Evolutionary conservation across 92 coral and sea anemone genomes (phyloP).

Genomic region (Epizoanthus rinbou): DNA sequence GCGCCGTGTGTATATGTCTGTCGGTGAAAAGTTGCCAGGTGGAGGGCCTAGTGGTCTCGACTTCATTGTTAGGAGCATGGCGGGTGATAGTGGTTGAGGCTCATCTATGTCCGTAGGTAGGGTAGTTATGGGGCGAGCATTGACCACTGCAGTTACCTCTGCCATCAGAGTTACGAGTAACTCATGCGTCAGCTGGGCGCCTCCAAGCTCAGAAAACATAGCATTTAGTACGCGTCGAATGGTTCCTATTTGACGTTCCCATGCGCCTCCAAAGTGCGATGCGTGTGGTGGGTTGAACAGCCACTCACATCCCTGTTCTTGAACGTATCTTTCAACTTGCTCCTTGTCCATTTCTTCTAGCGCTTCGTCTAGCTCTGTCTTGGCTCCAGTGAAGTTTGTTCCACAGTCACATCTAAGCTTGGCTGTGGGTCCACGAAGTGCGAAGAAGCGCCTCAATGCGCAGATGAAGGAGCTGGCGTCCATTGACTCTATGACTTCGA

Average conservation of each 20-base stretch:
- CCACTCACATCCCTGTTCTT: slow-evolving; percentile 26
- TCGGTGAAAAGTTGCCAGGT: slow-evolving; percentile 30
- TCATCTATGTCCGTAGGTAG: slow-evolving; percentile 35
- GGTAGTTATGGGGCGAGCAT: slow-evolving; percentile 25
- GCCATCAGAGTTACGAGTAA: slow-evolving; percentile 25
- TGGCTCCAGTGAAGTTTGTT: slow-evolving; percentile 29
- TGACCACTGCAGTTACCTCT: slow-evolving; percentile 16
- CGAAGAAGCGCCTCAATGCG: slow-evolving; percentile 16
- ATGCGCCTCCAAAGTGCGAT: background rate
- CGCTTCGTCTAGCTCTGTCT: slow-evolving; percentile 17
- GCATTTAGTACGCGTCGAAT: slow-evolving; percentile 25
- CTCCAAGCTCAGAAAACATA: slow-evolving; percentile 21
- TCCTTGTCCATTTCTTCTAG: slow-evolving; percentile 28
- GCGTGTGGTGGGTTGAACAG: slow-evolving; percentile 25
- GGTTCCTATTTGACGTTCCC: slow-evolving; percentile 1
- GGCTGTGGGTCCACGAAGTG: slow-evolving; percentile 11
- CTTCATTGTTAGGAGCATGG: slow-evolving; percentile 30
- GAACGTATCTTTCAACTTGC: background rate
- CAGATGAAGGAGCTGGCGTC: background rate
- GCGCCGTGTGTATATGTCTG: slow-evolving; percentile 21
- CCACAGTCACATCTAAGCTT: slow-evolving; percentile 19
- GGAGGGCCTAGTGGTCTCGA: slow-evolving; percentile 25
- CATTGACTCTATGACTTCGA: slow-evolving; percentile 30
- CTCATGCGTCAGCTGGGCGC: slow-evolving; percentile 35
- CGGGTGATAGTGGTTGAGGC: slow-evolving; percentile 32